Evolutionary conservation across 2,113 vertebrate species (phyloP).

Genomic region (Mixornis gularis): DNA sequence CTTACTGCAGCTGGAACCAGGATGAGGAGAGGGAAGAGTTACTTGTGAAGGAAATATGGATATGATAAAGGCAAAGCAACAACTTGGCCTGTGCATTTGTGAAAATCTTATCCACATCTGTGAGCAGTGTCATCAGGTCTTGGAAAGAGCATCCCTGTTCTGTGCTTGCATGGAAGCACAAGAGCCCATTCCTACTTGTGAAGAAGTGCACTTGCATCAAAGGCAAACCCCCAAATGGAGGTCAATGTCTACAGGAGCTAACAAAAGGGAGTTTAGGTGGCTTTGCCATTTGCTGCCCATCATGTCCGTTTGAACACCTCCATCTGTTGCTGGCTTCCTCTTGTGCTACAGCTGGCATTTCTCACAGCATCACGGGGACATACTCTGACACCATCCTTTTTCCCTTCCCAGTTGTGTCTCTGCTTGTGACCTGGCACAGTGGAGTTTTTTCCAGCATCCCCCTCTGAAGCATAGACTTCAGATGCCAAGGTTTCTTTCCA

Average conservation of each 20-base stretch:
- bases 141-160: background rate
- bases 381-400: background rate
- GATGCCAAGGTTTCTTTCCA: slow-evolving; percentile 4
- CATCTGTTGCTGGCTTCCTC: slow-evolving; percentile 38
- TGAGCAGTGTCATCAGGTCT: background rate
- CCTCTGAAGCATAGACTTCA: background rate
- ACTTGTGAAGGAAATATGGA: background rate
- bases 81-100: background rate
- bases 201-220: background rate
- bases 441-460: background rate
- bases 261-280: background rate
- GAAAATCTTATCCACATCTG: background rate
- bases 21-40: background rate
- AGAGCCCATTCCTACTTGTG: background rate
- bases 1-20: background rate
- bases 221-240: background rate
- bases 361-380: background rate
- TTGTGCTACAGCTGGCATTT: slow-evolving; percentile 25
- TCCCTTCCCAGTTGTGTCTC: background rate
- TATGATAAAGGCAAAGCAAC: background rate
- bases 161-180: background rate
- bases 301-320: background rate
- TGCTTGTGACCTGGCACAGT: background rate
- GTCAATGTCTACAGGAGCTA: background rate
- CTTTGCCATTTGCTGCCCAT: slow-evolving; percentile 19